Percentiles rank a stretch among this genome's conserved stretches.
Conservation (phyloP, 2,888 invertebrate genomes). For the Elmis aenea region DNA sequence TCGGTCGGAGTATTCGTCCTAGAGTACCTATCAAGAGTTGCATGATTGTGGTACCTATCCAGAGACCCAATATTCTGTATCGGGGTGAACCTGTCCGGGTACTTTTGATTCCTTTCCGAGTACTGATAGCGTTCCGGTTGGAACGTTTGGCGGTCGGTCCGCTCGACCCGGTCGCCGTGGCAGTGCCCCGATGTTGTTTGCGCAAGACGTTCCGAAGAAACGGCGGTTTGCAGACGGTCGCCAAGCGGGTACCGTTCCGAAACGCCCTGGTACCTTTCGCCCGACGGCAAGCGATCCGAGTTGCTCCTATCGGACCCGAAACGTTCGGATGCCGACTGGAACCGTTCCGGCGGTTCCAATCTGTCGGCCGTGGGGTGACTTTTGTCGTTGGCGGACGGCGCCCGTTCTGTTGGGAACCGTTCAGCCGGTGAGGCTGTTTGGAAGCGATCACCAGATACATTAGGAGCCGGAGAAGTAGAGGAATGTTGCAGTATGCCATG, state of each 20-base stretch:
- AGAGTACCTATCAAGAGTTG: conserved; percentile 33
- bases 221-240: conserved; percentile 47
- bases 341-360: conserved; percentile 26
- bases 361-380: conserved; percentile 17
- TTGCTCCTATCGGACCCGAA: conserved; percentile 39
- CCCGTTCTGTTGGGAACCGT: conserved; percentile 23
- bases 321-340: conserved; percentile 25
- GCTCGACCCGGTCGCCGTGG: conserved; percentile 24
- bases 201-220: conserved; percentile 42
- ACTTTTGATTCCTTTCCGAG: conserved; percentile 23
- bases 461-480: conserved; percentile 30
- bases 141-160: conserved; percentile 20
- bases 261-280: conserved; percentile 41
- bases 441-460: conserved; percentile 29
- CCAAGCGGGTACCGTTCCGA: conserved; percentile 44
- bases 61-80: conserved; percentile 34
- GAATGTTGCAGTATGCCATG: conserved; percentile 35
- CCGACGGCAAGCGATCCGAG: conserved; percentile 41
- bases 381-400: conserved; percentile 12
- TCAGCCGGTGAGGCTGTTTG: conserved; percentile 26
- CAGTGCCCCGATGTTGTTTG: conserved; percentile 26
- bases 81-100: conserved; percentile 27
- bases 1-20: conserved; percentile 41
- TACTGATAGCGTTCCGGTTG: conserved; percentile 34
- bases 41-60: conserved; percentile 39